Evolutionary conservation across 2,797 vertebrate genomes (phyloP).

Genomic region (Crocodylus rhombifer): DNA sequence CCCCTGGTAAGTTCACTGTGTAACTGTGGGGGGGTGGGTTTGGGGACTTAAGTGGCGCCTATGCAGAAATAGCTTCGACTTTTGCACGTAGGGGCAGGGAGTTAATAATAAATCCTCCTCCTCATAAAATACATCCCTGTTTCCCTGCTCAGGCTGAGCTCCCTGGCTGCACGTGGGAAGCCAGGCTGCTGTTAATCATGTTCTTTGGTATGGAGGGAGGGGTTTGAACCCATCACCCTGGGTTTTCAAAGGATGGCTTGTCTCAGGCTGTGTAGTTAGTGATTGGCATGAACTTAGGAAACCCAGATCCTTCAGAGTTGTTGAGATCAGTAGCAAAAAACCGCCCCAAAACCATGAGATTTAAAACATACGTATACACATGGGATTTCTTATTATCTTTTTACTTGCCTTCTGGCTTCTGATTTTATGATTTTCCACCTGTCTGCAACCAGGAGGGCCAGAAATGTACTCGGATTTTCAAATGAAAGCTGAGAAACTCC

Average conservation of each 20-base stretch:
- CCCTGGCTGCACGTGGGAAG: background rate
- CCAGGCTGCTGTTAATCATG: background rate
- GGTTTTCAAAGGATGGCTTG: background rate
- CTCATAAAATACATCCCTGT: background rate
- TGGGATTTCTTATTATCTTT: background rate
- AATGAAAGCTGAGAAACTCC: background rate
- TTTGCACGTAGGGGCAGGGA: background rate
- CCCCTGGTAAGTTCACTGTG: slow-evolving; percentile 89
- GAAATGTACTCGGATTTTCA: background rate
- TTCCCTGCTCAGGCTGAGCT: background rate
- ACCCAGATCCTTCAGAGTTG: background rate
- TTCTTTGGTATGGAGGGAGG: background rate
- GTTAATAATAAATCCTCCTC: background rate
- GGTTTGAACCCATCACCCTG: background rate
- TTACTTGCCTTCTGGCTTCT: background rate
- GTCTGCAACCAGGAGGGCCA: background rate
- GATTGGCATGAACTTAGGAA: background rate
- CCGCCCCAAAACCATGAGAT: background rate
- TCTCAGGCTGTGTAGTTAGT: background rate
- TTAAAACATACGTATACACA: background rate
- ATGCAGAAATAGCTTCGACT: background rate
- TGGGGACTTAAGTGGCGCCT: rapidly evolving
- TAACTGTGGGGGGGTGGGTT: background rate
- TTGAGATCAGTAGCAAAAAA: too few relatives aligned
- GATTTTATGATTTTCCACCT: background rate